These are phyloP conservation scores for Sphecodes monilicornis DNA, from an alignment of 2,888 invertebrate species.

Conservation along the genomic window DNA sequence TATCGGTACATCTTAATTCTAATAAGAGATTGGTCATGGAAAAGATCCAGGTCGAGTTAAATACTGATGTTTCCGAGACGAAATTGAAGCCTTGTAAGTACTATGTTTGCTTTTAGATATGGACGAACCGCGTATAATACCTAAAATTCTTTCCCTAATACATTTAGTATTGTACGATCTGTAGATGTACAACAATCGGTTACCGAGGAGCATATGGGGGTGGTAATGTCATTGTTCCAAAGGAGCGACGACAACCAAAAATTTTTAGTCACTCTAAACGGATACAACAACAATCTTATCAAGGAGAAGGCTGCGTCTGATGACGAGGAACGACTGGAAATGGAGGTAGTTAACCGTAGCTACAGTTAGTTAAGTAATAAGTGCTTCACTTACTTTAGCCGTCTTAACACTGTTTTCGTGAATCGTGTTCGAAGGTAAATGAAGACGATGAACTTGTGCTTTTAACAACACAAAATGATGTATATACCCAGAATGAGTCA, in stretches of 20 bases:
- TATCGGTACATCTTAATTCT: constrained; percentile 81
- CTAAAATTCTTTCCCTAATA: constrained; percentile 49
- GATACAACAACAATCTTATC: constrained; percentile 80
- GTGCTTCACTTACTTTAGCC: neutral
- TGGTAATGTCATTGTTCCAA: constrained; percentile 82
- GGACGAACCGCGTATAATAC: constrained; percentile 12
- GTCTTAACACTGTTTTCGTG: constrained; percentile 11
- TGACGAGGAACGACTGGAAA: constrained; percentile 78
- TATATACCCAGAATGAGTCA: constrained; percentile 69
- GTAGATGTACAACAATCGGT: constrained; percentile 75
- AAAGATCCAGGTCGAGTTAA: constrained; percentile 81
- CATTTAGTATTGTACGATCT: constrained; percentile 62
- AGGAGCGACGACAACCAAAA: constrained; percentile 81
- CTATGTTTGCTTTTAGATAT: neutral
- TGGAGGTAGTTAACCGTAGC: constrained; percentile 75
- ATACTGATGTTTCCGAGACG: constrained; percentile 67
- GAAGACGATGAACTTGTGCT: constrained; percentile 79
- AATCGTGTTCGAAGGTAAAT: constrained; percentile 72
- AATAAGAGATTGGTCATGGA: constrained; percentile 81
- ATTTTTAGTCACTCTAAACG: constrained; percentile 82
- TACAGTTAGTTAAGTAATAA: constrained; percentile 6
- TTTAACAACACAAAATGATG: constrained; percentile 71
- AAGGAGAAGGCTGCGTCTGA: constrained; percentile 76
- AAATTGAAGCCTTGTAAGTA: constrained; percentile 79
- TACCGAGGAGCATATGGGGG: constrained; percentile 80